These are phyloP conservation scores for Zygaena filipendulae DNA, from an alignment of 2,888 invertebrate genomes.

Conservation along the genomic window DNA sequence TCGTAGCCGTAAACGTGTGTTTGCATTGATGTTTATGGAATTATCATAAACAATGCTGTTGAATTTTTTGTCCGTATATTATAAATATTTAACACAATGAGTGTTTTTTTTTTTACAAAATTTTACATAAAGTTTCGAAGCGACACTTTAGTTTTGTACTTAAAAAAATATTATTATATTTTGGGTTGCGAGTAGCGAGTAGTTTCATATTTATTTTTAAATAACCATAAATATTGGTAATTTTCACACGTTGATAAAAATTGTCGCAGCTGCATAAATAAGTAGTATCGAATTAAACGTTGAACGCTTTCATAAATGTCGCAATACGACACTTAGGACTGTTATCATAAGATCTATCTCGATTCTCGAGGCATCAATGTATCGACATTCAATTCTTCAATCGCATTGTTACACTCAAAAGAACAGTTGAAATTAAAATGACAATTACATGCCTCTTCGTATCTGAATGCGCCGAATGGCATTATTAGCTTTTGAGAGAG, in stretches of 20 bases:
- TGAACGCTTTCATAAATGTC: slow-evolving; percentile 21
- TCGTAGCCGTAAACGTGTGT: too few species aligned
- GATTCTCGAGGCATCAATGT: slow-evolving; percentile 12
- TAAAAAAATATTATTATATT: too few species aligned
- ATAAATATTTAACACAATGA: too few species aligned
- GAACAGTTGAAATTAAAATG: slow-evolving; percentile 48
- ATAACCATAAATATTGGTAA: too few species aligned
- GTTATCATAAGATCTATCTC: slow-evolving; percentile 49
- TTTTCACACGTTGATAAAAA: not conserved
- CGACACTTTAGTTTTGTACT: too few species aligned
- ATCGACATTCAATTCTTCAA: slow-evolving; percentile 33
- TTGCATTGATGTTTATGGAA: too few species aligned
- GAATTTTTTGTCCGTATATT: too few species aligned
- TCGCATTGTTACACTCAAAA: slow-evolving; percentile 34
- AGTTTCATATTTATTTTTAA: too few species aligned
- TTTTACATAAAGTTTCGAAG: too few species aligned
- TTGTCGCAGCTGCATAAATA: slow-evolving; percentile 21
- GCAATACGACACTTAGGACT: slow-evolving; percentile 38
- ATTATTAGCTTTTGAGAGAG: slow-evolving; percentile 53
- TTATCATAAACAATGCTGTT: too few species aligned
- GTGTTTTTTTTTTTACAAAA: too few species aligned
- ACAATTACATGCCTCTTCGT: slow-evolving; percentile 41
- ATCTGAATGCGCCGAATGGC: slow-evolving; percentile 40
- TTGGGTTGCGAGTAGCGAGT: too few species aligned
- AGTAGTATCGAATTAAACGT: slow-evolving; percentile 23